Percentiles rank a stretch among this genome's conserved stretches.
Evolutionary conservation across 37 sponge, comb jelly and placozoan genomes (phyloP).

Genomic region (Ephydatia muelleri): DNA sequence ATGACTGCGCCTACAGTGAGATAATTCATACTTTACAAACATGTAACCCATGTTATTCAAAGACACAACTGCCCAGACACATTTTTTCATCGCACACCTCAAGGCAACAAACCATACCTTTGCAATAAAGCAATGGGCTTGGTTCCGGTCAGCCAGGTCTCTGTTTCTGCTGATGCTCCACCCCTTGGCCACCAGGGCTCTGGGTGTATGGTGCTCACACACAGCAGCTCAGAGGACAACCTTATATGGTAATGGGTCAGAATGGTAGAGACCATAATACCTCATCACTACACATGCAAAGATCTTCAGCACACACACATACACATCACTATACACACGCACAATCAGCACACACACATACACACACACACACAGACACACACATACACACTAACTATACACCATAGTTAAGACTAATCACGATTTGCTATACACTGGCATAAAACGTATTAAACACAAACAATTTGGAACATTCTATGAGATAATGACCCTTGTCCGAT

Average conservation of each 20-base stretch:
- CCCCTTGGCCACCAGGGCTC: constrained; percentile 32
- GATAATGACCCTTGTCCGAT: too few relatives aligned
- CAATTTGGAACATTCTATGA: too few relatives aligned
- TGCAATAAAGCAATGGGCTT: background rate
- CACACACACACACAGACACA: too few relatives aligned
- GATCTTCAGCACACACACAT: background rate
- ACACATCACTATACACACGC: background rate
- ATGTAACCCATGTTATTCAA: too few relatives aligned
- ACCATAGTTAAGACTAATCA: too few relatives aligned
- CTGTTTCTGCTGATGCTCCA: constrained; percentile 14
- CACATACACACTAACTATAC: too few relatives aligned
- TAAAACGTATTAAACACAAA: too few relatives aligned
- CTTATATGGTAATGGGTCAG: background rate
- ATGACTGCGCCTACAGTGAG: constrained; percentile 7
- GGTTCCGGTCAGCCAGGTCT: background rate
- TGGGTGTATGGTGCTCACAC: constrained; percentile 1
- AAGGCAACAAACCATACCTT: background rate
- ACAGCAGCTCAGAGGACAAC: constrained; percentile 6
- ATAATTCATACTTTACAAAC: too few relatives aligned
- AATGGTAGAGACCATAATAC: too few relatives aligned
- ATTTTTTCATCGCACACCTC: background rate
- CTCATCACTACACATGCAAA: background rate
- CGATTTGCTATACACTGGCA: too few relatives aligned
- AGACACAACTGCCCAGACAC: too few relatives aligned
- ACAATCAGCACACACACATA: too few relatives aligned